phyloP scores from a whole-genome alignment of 2,797 vertebrate genomes.

The Microctenopoma lineatum region DNA sequence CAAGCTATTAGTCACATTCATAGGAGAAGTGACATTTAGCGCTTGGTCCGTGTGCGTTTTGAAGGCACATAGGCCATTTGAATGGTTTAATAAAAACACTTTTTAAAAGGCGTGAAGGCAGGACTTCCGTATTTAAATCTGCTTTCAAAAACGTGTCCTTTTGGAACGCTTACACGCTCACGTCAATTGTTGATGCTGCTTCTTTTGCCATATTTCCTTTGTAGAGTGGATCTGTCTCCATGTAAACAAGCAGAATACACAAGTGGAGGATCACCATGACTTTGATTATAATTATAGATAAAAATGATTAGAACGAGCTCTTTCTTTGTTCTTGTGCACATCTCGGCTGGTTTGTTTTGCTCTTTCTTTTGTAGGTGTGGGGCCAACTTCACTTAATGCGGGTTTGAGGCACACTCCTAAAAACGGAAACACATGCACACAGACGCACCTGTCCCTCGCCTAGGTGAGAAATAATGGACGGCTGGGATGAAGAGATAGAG shows the following conservation, averaged over 20 bases:
- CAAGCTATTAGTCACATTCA: slow-evolving; percentile 58
- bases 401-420: slow-evolving; percentile 10
- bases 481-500: slow-evolving; percentile 66
- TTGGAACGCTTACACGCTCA: background rate
- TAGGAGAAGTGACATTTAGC: slow-evolving; percentile 63
- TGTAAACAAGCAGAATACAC: background rate
- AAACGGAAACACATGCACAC: slow-evolving; percentile 17
- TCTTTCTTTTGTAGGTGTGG: background rate
- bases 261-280: background rate
- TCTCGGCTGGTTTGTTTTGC: background rate
- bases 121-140: background rate
- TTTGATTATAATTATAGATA: background rate
- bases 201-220: background rate
- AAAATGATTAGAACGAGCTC: background rate
- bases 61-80: background rate
- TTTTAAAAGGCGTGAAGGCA: background rate
- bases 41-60: slow-evolving; percentile 20
- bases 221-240: background rate
- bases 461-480: slow-evolving; percentile 50
- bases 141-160: background rate
- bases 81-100: no score
- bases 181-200: background rate
- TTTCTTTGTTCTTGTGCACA: background rate
- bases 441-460: slow-evolving; percentile 59
- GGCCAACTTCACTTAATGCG: background rate